Evolutionary conservation across 2,888 invertebrate genomes (phyloP).

Genomic region (Sepioteuthis lessoniana): DNA sequence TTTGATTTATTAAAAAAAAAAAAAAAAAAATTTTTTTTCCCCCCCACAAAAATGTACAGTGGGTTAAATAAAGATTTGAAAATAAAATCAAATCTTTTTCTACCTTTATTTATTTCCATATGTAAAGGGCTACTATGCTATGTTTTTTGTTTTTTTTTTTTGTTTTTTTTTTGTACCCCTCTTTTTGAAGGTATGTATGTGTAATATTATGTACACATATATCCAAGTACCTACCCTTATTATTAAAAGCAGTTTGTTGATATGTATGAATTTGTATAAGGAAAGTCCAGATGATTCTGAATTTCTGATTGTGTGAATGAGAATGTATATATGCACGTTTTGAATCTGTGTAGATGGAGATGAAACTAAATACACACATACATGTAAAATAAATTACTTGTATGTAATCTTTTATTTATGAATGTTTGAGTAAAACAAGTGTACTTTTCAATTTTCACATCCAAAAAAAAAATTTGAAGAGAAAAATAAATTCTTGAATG

Average conservation of each 20-base stretch:
- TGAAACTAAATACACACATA: not conserved
- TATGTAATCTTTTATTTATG: not conserved
- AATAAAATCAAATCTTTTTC: not conserved
- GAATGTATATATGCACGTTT: not conserved
- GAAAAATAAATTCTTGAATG: conserved; percentile 10
- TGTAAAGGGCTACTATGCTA: not conserved
- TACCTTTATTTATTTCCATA: not conserved
- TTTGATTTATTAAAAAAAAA: too few relatives aligned
- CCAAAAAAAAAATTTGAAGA: not conserved
- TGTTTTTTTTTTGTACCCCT: not conserved
- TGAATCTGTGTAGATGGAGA: not conserved
- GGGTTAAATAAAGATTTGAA: conserved; percentile 1
- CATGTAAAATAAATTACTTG: not conserved
- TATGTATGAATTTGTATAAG: not conserved
- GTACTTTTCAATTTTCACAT: not conserved
- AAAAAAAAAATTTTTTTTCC: not conserved
- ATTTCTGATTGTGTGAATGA: not conserved
- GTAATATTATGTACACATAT: not conserved
- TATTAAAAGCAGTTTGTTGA: not conserved
- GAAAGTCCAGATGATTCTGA: not conserved
- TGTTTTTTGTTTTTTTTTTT: too few relatives aligned
- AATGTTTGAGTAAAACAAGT: not conserved
- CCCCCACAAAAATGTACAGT: not conserved
- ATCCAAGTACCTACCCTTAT: not conserved
- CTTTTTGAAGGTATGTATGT: not conserved